These are phyloP conservation scores for Motacilla alba DNA, from an alignment of 2,113 vertebrate species.

Conservation along the genomic window DNA sequence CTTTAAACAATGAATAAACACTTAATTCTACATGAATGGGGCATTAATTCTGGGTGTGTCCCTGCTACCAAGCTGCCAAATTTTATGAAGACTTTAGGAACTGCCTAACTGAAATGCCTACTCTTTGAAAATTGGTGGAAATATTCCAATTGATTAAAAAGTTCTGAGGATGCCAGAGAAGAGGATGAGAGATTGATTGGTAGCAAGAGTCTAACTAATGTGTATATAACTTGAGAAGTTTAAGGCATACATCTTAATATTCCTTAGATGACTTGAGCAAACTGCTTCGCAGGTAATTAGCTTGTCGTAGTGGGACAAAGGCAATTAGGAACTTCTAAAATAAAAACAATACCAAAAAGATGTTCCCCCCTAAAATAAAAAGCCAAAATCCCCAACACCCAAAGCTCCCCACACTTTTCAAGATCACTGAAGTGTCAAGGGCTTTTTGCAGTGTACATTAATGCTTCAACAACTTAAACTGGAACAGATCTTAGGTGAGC, in stretches of 20 bases:
- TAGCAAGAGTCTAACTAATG: not conserved
- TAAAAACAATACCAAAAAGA: not conserved
- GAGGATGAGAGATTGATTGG: not conserved
- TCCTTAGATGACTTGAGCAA: not conserved
- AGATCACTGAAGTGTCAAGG: not conserved
- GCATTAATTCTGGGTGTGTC: not conserved
- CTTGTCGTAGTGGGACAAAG: not conserved
- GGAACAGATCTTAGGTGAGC: not conserved
- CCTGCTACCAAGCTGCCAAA: not conserved
- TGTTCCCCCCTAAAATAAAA: fast-evolving
- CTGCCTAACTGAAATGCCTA: not conserved
- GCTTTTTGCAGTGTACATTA: not conserved
- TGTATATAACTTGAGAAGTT: not conserved
- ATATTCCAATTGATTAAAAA: not conserved
- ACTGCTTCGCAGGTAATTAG: not conserved
- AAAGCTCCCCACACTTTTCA: not conserved
- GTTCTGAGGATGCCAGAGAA: not conserved
- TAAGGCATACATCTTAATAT: not conserved
- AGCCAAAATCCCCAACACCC: not conserved
- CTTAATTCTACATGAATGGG: not conserved
- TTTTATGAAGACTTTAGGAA: not conserved
- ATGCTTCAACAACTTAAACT: not conserved
- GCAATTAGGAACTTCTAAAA: not conserved
- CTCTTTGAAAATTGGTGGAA: not conserved
- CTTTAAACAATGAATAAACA: not conserved